Conservation (phyloP, 2,888 invertebrate genomes). For the Lepidocyrtinus sp. region DNA sequence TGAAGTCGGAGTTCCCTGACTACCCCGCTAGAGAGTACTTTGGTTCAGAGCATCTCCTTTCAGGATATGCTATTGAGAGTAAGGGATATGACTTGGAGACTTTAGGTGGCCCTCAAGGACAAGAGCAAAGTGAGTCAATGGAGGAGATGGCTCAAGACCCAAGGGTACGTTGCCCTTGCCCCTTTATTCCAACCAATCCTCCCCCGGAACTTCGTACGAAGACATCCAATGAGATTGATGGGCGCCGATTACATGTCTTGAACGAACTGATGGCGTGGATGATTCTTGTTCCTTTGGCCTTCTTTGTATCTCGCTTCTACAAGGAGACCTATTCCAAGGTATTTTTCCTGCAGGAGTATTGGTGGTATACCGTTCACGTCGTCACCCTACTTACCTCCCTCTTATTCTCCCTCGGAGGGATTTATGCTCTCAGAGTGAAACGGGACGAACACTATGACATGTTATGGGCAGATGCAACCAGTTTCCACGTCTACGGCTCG, state of each 20-base stretch:
- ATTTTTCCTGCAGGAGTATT: conserved; percentile 56
- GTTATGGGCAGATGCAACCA: not conserved
- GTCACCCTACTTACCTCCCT: conserved; percentile 28
- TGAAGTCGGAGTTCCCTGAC: conserved; percentile 21
- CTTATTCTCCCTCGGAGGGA: conserved; percentile 44
- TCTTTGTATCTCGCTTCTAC: conserved; percentile 40
- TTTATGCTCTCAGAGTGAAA: conserved; percentile 29
- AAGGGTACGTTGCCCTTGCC: conserved; percentile 35
- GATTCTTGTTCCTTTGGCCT: conserved; percentile 30
- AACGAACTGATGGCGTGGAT: conserved; percentile 48
- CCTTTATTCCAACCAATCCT: conserved; percentile 28
- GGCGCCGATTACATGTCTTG: conserved; percentile 30
- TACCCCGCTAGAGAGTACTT: conserved; percentile 1
- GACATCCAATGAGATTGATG: conserved; percentile 38
- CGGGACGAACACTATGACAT: no score
- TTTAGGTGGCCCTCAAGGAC: no score
- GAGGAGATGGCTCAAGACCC: not conserved
- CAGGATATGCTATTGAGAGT: no score
- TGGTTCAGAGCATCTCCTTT: not conserved
- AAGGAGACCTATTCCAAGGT: conserved; percentile 57
- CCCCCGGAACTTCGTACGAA: conserved; percentile 30
- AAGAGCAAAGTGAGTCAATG: not conserved
- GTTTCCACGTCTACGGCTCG: conserved; percentile 31
- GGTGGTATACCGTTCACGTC: conserved; percentile 55
- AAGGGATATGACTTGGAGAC: no score